phyloP scores from a whole-genome alignment of 2,888 invertebrate species.

The Cataglyphis albicans region DNA sequence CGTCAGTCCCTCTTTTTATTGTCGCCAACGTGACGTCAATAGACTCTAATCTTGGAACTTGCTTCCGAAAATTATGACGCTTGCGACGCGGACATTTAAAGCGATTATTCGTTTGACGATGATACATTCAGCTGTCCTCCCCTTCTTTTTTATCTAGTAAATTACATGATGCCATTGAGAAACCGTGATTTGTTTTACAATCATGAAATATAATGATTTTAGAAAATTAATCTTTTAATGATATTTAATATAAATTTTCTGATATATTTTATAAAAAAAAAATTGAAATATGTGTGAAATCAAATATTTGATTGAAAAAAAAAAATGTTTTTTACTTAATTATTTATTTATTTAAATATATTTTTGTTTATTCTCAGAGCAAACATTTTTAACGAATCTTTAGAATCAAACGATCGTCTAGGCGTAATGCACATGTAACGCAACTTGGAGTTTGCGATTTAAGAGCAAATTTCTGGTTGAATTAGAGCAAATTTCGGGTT shows the following conservation, averaged over 20 bases:
- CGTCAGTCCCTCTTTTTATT: slow-evolving; percentile 70
- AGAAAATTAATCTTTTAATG: background rate
- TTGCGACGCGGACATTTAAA: slow-evolving; percentile 48
- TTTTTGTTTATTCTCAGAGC: background rate
- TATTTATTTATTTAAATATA: background rate
- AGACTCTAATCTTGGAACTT: slow-evolving; percentile 71
- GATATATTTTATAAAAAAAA: background rate
- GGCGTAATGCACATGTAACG: slow-evolving; percentile 26
- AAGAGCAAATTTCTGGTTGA: slow-evolving; percentile 28
- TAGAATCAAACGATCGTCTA: slow-evolving; percentile 6
- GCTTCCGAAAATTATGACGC: slow-evolving; percentile 71
- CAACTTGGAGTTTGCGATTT: background rate
- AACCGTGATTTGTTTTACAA: background rate
- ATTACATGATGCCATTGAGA: background rate
- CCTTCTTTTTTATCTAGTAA: slow-evolving; percentile 26
- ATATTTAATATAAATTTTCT: background rate
- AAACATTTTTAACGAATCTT: background rate
- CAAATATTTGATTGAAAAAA: background rate
- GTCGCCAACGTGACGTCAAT: slow-evolving; percentile 77
- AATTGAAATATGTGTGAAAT: background rate
- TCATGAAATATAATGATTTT: background rate
- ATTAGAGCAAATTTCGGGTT: slow-evolving; percentile 26
- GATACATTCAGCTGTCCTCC: slow-evolving; percentile 51
- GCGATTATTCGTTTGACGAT: slow-evolving; percentile 72
- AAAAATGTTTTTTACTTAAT: background rate